phyloP scores from a whole-genome alignment of 2,113 vertebrate species.

The Alouatta palliata region DNA sequence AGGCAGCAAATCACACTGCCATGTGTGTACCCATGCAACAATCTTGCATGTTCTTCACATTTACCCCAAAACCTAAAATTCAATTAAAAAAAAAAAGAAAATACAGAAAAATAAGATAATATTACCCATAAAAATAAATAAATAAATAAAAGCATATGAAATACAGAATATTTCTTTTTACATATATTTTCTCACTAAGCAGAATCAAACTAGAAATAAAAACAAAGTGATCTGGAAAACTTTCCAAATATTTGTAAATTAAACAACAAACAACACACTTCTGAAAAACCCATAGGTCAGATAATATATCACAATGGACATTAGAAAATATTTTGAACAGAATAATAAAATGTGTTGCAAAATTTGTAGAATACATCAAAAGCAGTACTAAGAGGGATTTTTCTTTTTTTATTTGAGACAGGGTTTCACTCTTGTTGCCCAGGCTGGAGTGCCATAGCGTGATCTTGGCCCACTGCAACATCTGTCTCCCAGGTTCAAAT shows the following conservation, averaged over 20 bases:
- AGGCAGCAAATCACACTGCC: too few relatives aligned
- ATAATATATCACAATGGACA: not conserved
- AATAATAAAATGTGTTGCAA: not conserved
- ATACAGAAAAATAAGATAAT: too few relatives aligned
- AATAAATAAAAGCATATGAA: conserved; percentile 1
- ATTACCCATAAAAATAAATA: too few relatives aligned
- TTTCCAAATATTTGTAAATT: conserved; percentile 54
- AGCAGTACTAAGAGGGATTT: not conserved
- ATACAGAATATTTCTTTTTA: conserved; percentile 19
- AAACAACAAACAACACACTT: conserved; percentile 16
- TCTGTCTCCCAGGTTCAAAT: too few relatives aligned
- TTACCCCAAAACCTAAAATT: too few relatives aligned
- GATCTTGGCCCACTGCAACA: too few relatives aligned
- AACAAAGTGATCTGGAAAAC: not conserved
- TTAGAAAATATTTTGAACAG: conserved; percentile 51
- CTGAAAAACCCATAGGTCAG: not conserved
- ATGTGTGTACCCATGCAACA: too few relatives aligned
- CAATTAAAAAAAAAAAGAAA: too few relatives aligned
- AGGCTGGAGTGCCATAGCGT: too few relatives aligned
- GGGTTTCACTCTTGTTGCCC: too few relatives aligned
- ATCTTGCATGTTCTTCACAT: too few relatives aligned
- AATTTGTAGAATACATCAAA: not conserved
- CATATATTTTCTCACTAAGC: conserved; percentile 48
- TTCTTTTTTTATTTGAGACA: too few relatives aligned
- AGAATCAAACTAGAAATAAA: conserved; percentile 49